A percentile compares a stretch with the other conserved stretches of the same genome.
These are phyloP conservation scores for Alloscopus bannaensis DNA, from an alignment of 2,888 invertebrate species.

Conservation along the genomic window DNA sequence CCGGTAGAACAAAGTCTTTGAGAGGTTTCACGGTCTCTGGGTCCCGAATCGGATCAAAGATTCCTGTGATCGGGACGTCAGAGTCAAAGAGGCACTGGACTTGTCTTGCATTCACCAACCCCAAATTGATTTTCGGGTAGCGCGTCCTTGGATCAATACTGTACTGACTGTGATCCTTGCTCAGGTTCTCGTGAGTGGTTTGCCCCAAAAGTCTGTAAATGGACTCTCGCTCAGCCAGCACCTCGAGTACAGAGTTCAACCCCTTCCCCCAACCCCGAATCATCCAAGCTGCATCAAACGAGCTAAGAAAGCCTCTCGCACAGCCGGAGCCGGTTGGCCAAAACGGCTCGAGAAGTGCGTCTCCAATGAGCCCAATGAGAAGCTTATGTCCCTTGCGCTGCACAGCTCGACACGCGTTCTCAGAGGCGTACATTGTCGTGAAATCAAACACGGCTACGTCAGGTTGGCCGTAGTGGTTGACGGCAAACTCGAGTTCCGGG, in stretches of 20 bases:
- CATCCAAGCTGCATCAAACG: conserved; percentile 79
- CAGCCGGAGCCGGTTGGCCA: conserved; percentile 80
- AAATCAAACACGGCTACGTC: conserved; percentile 80
- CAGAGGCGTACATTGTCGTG: conserved; percentile 78
- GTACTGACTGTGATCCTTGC: conserved; percentile 76
- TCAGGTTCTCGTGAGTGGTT: conserved; percentile 78
- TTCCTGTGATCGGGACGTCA: conserved; percentile 73
- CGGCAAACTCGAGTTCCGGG: conserved; percentile 76
- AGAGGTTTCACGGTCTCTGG: conserved; percentile 25
- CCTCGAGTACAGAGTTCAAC: conserved; percentile 75
- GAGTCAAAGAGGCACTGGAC: conserved; percentile 76
- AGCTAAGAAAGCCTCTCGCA: conserved; percentile 78
- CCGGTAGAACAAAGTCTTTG: conserved; percentile 53
- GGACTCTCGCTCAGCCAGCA: conserved; percentile 78
- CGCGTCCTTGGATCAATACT: conserved; percentile 74
- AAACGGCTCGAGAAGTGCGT: conserved; percentile 78
- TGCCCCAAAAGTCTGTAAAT: conserved; percentile 78
- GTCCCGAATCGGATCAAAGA: conserved; percentile 59
- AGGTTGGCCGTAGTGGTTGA: conserved; percentile 77
- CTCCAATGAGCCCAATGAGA: conserved; percentile 77
- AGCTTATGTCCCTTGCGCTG: conserved; percentile 76
- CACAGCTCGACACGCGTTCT: conserved; percentile 77
- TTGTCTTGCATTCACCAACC: conserved; percentile 71
- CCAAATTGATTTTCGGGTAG: conserved; percentile 74
- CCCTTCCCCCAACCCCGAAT: conserved; percentile 77